A percentile compares a stretch with the other conserved stretches of the same genome.
These are phyloP conservation scores for Drosophila leonis DNA, from an alignment of 2,888 invertebrate genomes.

Conservation along the genomic window DNA sequence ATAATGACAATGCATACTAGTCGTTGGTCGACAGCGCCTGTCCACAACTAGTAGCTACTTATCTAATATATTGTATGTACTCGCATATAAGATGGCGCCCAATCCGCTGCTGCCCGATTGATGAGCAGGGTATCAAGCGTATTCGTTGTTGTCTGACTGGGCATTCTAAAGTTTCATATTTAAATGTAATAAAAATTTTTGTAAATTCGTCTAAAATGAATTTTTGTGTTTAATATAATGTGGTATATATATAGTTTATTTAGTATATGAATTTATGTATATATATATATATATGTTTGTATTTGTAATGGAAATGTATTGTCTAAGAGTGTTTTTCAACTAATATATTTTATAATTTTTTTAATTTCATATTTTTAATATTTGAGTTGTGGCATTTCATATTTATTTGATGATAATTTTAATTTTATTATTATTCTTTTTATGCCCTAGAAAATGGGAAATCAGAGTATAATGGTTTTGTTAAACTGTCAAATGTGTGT, in stretches of 20 bases:
- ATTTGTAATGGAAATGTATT: neutral
- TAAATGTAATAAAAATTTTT: slow-evolving; percentile 47
- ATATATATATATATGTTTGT: neutral
- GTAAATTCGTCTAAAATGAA: slow-evolving; percentile 42
- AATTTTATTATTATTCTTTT: too few relatives aligned
- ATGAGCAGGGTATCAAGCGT: slow-evolving; percentile 7
- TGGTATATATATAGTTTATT: neutral
- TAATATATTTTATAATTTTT: neutral
- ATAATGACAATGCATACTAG: slow-evolving; percentile 53
- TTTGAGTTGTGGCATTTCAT: too few relatives aligned
- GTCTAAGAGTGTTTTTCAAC: neutral
- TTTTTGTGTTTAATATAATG: neutral
- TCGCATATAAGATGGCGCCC: slow-evolving; percentile 39
- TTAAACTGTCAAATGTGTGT: too few relatives aligned
- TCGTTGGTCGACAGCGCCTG: slow-evolving; percentile 34
- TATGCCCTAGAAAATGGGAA: too few relatives aligned
- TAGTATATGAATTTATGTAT: neutral
- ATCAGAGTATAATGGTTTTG: too few relatives aligned
- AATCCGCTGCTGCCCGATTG: neutral
- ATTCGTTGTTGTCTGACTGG: slow-evolving; percentile 19
- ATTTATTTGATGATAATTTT: too few relatives aligned
- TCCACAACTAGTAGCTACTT: slow-evolving; percentile 51
- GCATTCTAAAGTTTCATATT: slow-evolving; percentile 17
- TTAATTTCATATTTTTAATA: neutral
- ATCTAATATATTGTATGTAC: slow-evolving; percentile 24